These are phyloP conservation scores for Calephelis nemesis DNA, from an alignment of 1,140 invertebrate species.

Conservation along the genomic window DNA sequence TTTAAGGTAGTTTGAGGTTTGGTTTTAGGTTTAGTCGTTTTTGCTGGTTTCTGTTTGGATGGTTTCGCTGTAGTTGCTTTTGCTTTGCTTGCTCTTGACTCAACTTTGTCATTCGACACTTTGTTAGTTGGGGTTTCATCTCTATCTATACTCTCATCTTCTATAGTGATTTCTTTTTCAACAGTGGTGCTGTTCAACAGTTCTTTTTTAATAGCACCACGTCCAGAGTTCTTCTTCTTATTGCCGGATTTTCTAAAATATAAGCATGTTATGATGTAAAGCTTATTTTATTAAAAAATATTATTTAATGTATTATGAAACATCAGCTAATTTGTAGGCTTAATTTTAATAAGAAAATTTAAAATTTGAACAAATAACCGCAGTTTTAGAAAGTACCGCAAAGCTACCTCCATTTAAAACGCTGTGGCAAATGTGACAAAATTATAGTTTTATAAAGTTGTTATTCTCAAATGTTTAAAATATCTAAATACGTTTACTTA, in stretches of 20 bases:
- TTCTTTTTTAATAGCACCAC: conserved; percentile 41
- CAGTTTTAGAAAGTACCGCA: too few relatives aligned
- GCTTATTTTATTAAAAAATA: too few relatives aligned
- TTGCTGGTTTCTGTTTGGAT: conserved; percentile 37
- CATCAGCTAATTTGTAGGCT: too few relatives aligned
- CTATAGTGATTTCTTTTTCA: conserved; percentile 35
- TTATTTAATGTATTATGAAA: too few relatives aligned
- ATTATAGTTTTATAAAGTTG: too few relatives aligned
- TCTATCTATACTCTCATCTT: conserved; percentile 39
- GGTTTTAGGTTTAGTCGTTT: conserved; percentile 45
- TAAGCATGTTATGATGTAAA: conserved; percentile 4
- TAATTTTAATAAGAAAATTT: too few relatives aligned
- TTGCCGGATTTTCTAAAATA: conserved; percentile 56
- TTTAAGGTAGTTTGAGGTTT: conserved; percentile 46
- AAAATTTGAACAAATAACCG: too few relatives aligned
- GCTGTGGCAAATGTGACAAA: too few relatives aligned
- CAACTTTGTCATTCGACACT: conserved; percentile 46
- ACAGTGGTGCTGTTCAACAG: conserved; percentile 1
- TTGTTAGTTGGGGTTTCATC: conserved; percentile 40
- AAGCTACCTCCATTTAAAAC: too few relatives aligned
- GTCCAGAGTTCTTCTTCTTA: conserved; percentile 64
- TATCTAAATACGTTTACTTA: background rate
- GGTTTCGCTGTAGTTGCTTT: conserved; percentile 50
- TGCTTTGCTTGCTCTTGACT: conserved; percentile 40
- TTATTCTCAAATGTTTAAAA: too few relatives aligned